A percentile compares a stretch with the other conserved stretches of the same genome.
phyloP scores from a whole-genome alignment of 2,888 invertebrate species.

The Apamea crenata region DNA sequence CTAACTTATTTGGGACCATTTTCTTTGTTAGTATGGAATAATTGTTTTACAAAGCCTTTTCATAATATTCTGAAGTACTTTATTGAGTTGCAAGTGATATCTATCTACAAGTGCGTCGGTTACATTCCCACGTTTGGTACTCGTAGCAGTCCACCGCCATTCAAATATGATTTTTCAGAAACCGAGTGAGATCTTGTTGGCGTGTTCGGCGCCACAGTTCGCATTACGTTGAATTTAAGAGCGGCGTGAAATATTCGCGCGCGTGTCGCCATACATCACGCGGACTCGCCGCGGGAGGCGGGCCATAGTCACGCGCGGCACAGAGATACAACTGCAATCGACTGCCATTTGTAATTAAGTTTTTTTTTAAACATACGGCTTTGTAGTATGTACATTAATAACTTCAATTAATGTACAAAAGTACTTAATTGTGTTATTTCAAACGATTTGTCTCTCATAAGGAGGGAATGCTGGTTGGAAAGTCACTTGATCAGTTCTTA shows the following conservation, averaged over 20 bases:
- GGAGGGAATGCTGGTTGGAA: not conserved
- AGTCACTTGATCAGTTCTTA: not conserved
- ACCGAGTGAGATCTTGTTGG: constrained; percentile 12
- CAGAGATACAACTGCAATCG: not conserved
- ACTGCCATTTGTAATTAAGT: not conserved
- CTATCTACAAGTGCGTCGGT: not conserved
- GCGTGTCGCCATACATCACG: constrained; percentile 52
- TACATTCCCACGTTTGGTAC: not conserved
- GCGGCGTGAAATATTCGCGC: constrained; percentile 49
- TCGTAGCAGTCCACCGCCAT: not conserved
- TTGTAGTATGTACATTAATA: not conserved
- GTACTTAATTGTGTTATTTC: not conserved
- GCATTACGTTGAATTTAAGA: constrained; percentile 24
- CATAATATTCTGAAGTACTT: not conserved
- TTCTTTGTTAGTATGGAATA: not conserved
- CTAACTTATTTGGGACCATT: not conserved
- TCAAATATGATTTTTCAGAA: constrained; percentile 27
- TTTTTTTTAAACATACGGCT: not conserved
- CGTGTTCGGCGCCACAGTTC: constrained; percentile 23
- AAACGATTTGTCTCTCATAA: not conserved
- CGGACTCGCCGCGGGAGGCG: constrained; percentile 29
- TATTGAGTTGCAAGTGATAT: not conserved
- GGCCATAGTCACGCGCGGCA: not conserved
- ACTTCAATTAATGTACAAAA: not conserved
- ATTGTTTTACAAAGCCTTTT: not conserved